A percentile compares a stretch with the other conserved stretches of the same genome.
phyloP scores from a whole-genome alignment of 2,113 vertebrate genomes.

The Cyphomyrus plagiostoma region DNA sequence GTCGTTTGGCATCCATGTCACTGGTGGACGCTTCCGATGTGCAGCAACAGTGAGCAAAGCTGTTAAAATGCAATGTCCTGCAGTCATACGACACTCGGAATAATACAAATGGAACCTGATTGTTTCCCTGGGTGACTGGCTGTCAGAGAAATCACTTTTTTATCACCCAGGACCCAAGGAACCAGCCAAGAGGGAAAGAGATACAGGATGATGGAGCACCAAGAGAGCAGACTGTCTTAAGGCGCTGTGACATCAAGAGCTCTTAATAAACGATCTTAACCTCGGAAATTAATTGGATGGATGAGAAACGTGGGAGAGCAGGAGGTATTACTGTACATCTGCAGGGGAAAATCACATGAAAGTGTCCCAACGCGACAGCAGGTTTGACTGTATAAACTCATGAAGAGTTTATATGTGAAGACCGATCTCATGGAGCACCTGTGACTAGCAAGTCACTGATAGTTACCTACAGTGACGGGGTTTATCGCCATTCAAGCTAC shows the following conservation, averaged over 20 bases:
- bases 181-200: background rate
- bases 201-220: background rate
- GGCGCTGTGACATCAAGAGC: background rate
- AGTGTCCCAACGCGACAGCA: background rate
- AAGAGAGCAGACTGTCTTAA: background rate
- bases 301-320: background rate
- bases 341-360: background rate
- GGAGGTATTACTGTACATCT: background rate
- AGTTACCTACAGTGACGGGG: background rate
- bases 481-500: background rate
- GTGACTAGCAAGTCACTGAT: background rate
- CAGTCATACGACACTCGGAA: background rate
- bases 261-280: background rate
- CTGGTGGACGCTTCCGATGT: background rate
- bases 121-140: background rate
- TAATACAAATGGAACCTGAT: background rate
- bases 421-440: background rate
- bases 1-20: background rate
- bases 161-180: background rate
- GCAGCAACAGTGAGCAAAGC: background rate
- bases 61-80: background rate
- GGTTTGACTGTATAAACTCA: background rate
- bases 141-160: background rate
- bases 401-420: background rate
- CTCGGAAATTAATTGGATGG: background rate